Evolutionary conservation across 2,113 vertebrate genomes (phyloP).

Genomic region (Todiramphus saurophagus): DNA sequence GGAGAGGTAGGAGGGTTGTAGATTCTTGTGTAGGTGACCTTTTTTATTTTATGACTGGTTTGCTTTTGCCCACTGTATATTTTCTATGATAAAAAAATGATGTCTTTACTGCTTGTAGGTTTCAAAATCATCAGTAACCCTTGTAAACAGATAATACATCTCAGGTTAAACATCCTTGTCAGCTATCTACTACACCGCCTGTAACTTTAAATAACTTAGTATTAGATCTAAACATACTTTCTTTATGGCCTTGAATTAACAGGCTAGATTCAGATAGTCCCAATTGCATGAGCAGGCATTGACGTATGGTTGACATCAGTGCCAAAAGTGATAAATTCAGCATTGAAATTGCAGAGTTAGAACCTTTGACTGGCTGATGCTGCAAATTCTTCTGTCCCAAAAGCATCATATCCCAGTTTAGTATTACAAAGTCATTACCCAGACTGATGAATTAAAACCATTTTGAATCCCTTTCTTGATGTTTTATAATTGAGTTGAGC

Average conservation of each 20-base stretch:
- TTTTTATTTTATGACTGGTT: not conserved
- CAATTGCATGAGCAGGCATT: not conserved
- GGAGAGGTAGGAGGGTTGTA: not conserved
- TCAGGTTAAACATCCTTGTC: slow-evolving; percentile 4
- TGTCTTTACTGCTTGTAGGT: not conserved
- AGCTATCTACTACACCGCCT: not conserved
- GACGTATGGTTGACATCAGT: slow-evolving; percentile 27
- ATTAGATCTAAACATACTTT: slow-evolving; percentile 28
- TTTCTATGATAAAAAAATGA: not conserved
- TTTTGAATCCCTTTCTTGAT: not conserved
- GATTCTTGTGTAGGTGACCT: not conserved
- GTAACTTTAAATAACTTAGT: slow-evolving; percentile 28
- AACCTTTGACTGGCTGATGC: slow-evolving; percentile 41
- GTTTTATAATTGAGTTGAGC: slow-evolving; percentile 3
- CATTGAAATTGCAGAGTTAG: slow-evolving; percentile 22
- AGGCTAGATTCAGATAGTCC: not conserved
- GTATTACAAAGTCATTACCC: slow-evolving; percentile 39
- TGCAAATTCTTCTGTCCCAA: slow-evolving; percentile 41
- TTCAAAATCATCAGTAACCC: not conserved
- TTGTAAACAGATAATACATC: slow-evolving; percentile 29
- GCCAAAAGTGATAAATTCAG: slow-evolving; percentile 58
- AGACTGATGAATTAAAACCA: slow-evolving; percentile 48
- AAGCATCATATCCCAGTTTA: slow-evolving; percentile 22
- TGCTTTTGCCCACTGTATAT: not conserved
- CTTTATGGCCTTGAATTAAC: slow-evolving; percentile 45